Conservation (phyloP, 2,797 vertebrate genomes). For the Fratercula arctica region DNA sequence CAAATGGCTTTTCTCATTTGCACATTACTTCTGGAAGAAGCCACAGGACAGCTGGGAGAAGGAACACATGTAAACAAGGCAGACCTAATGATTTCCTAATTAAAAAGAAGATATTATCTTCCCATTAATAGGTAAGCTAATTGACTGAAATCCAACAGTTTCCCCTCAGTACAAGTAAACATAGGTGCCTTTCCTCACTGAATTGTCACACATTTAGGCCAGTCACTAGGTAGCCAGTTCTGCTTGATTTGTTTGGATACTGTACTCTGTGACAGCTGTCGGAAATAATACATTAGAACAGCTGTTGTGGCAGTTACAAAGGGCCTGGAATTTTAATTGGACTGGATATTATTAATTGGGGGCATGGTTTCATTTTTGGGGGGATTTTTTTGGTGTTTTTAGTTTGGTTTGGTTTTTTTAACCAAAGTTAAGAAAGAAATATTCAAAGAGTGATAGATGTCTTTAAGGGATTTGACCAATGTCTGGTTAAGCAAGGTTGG, state of each 20-base stretch:
- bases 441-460: slow-evolving; percentile 50
- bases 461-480: slow-evolving; percentile 53
- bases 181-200: neutral
- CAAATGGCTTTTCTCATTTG: neutral
- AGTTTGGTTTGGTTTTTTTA: neutral
- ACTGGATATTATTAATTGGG: slow-evolving; percentile 61
- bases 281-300: slow-evolving; percentile 78
- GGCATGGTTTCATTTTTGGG: rapidly evolving
- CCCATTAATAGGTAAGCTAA: slow-evolving; percentile 64
- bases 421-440: slow-evolving; percentile 32
- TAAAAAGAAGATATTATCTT: slow-evolving; percentile 60
- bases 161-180: neutral
- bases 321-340: slow-evolving; percentile 72
- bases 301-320: slow-evolving; percentile 80
- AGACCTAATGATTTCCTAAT: slow-evolving; percentile 60
- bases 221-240: slow-evolving; percentile 68
- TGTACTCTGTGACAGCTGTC: slow-evolving; percentile 82
- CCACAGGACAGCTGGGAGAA: slow-evolving; percentile 45
- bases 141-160: slow-evolving; percentile 38
- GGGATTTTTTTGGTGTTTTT: neutral
- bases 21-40: neutral
- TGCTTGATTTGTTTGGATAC: slow-evolving; percentile 76
- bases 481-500: slow-evolving; percentile 71
- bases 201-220: slow-evolving; percentile 31
- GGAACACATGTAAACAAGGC: slow-evolving; percentile 55